A percentile compares a stretch with the other conserved stretches of the same genome.
Evolutionary conservation across 1,140 invertebrate species (phyloP).

Genomic region (Parasteatoda tepidariorum): DNA sequence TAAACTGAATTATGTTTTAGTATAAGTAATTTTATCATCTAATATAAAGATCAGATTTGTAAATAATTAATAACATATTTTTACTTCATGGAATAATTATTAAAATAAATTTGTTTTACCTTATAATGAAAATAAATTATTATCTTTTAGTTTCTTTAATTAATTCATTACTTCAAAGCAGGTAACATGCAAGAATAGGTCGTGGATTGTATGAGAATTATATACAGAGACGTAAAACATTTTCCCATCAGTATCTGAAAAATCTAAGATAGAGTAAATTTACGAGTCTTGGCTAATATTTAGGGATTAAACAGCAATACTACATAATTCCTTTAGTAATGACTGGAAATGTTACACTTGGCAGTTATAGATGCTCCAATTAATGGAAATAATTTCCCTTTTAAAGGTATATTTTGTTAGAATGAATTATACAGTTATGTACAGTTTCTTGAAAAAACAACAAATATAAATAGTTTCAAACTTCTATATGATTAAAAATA

Average conservation of each 20-base stretch:
- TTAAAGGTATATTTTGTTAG: background rate
- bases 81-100: too few relatives aligned
- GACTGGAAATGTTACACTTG: background rate
- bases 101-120: too few relatives aligned
- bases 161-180: too few relatives aligned
- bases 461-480: background rate
- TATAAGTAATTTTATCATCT: too few relatives aligned
- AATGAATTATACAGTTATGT: background rate
- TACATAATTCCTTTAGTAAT: background rate
- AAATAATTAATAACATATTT: too few relatives aligned
- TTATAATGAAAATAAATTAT: too few relatives aligned
- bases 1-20: too few relatives aligned
- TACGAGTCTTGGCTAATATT: background rate
- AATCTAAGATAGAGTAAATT: slow-evolving; percentile 4
- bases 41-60: too few relatives aligned
- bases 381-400: background rate
- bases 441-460: background rate
- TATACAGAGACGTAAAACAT: slow-evolving; percentile 43
- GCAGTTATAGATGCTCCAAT: background rate
- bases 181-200: too few relatives aligned
- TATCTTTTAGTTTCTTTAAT: too few relatives aligned
- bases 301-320: background rate
- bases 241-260: slow-evolving; percentile 30
- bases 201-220: too few relatives aligned
- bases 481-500: background rate